A percentile compares a stretch with the other conserved stretches of the same genome.
These are phyloP conservation scores for Perithous albicinctus DNA, from an alignment of 2,888 invertebrate genomes.

Conservation along the genomic window DNA sequence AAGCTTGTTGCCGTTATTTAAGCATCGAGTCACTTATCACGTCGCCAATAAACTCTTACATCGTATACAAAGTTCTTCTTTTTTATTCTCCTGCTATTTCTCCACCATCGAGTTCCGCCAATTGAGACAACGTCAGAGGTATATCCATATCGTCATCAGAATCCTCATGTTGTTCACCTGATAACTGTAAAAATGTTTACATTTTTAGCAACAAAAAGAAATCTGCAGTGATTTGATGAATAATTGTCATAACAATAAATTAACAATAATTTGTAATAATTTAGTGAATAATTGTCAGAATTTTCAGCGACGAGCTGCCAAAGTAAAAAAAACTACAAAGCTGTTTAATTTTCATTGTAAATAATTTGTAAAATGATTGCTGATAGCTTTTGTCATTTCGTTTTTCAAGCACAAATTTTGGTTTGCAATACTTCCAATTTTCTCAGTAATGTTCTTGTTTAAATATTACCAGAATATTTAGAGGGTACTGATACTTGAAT, in stretches of 20 bases:
- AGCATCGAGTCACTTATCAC: constrained; percentile 56
- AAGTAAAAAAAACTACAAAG: background rate
- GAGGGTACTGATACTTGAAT: constrained; percentile 67
- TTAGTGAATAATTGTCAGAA: too few species aligned
- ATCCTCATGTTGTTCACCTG: constrained; percentile 22
- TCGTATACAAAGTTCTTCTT: constrained; percentile 25
- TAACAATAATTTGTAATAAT: too few species aligned
- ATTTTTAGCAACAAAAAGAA: background rate
- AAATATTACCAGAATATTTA: constrained; percentile 58
- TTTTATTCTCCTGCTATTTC: constrained; percentile 33
- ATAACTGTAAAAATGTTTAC: background rate
- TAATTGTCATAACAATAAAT: background rate
- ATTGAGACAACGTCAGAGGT: constrained; percentile 50
- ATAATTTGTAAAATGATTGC: background rate
- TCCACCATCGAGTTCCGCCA: constrained; percentile 32
- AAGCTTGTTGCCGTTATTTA: constrained; percentile 48
- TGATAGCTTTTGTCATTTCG: background rate
- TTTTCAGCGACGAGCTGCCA: too few species aligned
- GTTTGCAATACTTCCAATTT: background rate
- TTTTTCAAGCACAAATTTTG: background rate
- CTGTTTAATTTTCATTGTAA: background rate
- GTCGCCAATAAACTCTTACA: constrained; percentile 66
- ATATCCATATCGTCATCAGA: constrained; percentile 37
- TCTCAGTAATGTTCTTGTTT: background rate
- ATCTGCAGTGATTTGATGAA: background rate